Evolutionary conservation across 1,140 invertebrate species (phyloP).

Genomic region (Sycobia sp.): DNA sequence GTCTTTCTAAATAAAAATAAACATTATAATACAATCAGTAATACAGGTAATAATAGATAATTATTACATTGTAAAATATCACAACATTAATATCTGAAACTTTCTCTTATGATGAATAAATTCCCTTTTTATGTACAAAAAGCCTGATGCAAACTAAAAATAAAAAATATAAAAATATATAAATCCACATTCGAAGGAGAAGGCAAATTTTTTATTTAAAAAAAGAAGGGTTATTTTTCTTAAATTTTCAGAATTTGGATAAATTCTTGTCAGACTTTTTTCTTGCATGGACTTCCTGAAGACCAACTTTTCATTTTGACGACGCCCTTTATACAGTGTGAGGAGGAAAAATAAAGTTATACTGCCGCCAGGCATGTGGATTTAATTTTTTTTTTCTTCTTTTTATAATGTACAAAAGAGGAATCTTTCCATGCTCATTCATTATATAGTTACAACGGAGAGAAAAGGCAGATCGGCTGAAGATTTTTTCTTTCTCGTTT

Average conservation of each 20-base stretch:
- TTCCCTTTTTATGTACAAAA: conserved; percentile 26
- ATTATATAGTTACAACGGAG: no score
- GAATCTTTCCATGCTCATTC: conserved; percentile 40
- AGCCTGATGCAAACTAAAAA: conserved; percentile 7
- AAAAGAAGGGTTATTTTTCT: no score
- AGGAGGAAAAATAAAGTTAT: conserved; percentile 6
- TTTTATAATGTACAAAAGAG: conserved; percentile 43
- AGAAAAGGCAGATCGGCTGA: not conserved
- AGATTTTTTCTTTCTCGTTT: conserved; percentile 9
- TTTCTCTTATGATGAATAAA: conserved; percentile 39
- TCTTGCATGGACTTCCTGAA: not conserved
- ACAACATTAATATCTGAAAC: conserved; percentile 54
- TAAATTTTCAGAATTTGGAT: conserved; percentile 19
- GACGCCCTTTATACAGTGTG: conserved; percentile 6
- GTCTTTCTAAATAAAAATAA: conserved; percentile 40
- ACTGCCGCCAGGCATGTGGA: conserved; percentile 1
- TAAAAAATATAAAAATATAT: conserved; percentile 19
- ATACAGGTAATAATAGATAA: conserved; percentile 51
- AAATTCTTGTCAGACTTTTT: conserved; percentile 28
- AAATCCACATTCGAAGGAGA: conserved; percentile 8
- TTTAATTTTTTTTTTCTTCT: conserved; percentile 33
- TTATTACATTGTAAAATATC: conserved; percentile 61
- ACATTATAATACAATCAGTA: conserved; percentile 42
- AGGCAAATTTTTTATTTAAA: no score
- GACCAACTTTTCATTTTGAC: not conserved